A percentile compares a stretch with the other conserved stretches of the same genome.
Evolutionary conservation across 1,140 invertebrate species (phyloP).

Genomic region (Leucophenga varia): DNA sequence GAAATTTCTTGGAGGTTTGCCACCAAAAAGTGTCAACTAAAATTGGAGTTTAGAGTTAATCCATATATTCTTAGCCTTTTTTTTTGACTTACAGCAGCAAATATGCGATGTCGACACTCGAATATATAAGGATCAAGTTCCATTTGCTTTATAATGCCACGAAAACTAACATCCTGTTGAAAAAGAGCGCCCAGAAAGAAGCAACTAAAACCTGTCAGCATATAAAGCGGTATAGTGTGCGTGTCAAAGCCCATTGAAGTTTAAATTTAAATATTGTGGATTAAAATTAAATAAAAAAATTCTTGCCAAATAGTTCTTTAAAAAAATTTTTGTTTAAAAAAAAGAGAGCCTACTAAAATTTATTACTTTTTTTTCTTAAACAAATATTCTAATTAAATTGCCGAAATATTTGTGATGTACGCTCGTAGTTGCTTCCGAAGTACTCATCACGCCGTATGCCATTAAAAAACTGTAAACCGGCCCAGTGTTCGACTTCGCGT

Average conservation of each 20-base stretch:
- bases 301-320: too few species aligned
- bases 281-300: too few species aligned
- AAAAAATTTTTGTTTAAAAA: too few species aligned
- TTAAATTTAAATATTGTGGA: too few species aligned
- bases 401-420: constrained; percentile 33
- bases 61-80: too few species aligned
- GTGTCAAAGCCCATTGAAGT: too few species aligned
- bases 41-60: too few species aligned
- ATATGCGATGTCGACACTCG: constrained; percentile 21
- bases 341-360: too few species aligned
- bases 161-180: constrained; percentile 31
- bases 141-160: constrained; percentile 20
- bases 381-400: constrained; percentile 20
- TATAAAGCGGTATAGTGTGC: too few species aligned
- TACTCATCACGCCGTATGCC: constrained; percentile 59
- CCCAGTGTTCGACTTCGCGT: constrained; percentile 85
- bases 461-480: constrained; percentile 90
- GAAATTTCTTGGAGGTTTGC: constrained; percentile 1
- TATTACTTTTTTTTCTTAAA: background rate
- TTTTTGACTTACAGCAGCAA: constrained; percentile 27
- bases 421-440: constrained; percentile 54
- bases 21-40: background rate
- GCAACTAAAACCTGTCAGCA: constrained; percentile 14
- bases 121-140: constrained; percentile 26
- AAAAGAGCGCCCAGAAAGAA: constrained; percentile 28